Conservation (phyloP, 2,888 invertebrate genomes). For the Coecobrya sp. region DNA sequence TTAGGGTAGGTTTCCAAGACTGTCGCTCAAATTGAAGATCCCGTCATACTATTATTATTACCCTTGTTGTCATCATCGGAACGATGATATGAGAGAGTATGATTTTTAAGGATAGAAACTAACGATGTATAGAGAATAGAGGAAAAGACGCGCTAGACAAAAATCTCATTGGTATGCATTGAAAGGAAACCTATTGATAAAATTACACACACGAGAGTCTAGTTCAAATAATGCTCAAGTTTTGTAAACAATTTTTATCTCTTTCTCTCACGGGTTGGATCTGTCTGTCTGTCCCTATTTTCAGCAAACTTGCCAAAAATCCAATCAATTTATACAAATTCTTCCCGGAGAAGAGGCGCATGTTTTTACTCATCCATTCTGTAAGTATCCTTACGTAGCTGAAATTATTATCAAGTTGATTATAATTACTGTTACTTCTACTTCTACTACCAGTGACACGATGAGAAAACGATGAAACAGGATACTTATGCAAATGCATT, state of each 20-base stretch:
- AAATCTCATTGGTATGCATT: conserved; percentile 31
- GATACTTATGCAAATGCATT: not conserved
- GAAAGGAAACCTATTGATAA: conserved; percentile 16
- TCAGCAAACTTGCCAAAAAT: conserved; percentile 15
- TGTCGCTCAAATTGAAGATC: conserved; percentile 70
- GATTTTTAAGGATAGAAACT: conserved; percentile 57
- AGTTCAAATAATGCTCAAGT: not conserved
- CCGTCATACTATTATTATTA: conserved; percentile 50
- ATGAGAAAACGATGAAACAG: not conserved
- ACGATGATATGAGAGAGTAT: conserved; percentile 13
- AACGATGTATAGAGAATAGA: not conserved
- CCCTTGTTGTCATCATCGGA: conserved; percentile 22
- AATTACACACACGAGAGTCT: not conserved
- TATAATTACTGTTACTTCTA: not conserved
- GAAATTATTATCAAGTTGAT: not conserved
- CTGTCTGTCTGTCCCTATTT: not conserved
- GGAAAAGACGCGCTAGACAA: not conserved
- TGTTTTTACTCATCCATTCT: not conserved
- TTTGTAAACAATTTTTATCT: conserved; percentile 41
- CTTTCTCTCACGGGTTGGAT: not conserved
- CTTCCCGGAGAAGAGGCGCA: conserved; percentile 12
- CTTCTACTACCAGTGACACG: not conserved
- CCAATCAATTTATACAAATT: conserved; percentile 46
- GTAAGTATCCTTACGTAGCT: not conserved
- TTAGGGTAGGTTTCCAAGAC: conserved; percentile 67